phyloP scores from a whole-genome alignment of 2,888 invertebrate genomes.

The Villa cingulata region DNA sequence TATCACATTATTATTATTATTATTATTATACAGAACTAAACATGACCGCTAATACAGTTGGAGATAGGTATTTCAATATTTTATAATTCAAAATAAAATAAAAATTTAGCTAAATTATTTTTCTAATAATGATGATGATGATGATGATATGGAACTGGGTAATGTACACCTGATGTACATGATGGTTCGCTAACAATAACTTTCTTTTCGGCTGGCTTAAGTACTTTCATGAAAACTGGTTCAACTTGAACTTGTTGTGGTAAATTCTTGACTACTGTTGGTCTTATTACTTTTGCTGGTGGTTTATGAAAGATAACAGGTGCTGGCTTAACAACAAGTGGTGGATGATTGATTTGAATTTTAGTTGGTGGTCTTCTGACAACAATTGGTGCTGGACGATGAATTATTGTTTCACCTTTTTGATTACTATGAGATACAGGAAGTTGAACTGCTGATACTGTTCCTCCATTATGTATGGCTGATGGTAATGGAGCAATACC shows the following conservation, averaged over 20 bases:
- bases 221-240: constrained; percentile 32
- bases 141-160: neutral
- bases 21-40: too few relatives aligned
- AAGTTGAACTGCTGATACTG: neutral
- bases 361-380: constrained; percentile 34
- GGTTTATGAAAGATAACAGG: constrained; percentile 35
- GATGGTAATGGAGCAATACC: too few relatives aligned
- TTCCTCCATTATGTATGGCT: neutral
- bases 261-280: constrained; percentile 29
- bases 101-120: too few relatives aligned
- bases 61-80: too few relatives aligned
- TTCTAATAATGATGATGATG: too few relatives aligned
- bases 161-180: neutral
- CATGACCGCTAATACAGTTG: too few relatives aligned
- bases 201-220: constrained; percentile 16
- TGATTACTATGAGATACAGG: neutral
- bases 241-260: constrained; percentile 33
- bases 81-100: too few relatives aligned
- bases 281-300: constrained; percentile 32
- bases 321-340: constrained; percentile 33
- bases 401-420: constrained; percentile 27
- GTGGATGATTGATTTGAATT: constrained; percentile 33
- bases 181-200: neutral
- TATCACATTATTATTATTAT: too few relatives aligned
- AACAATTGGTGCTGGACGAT: constrained; percentile 33